Evolutionary conservation across 2,888 invertebrate species (phyloP).

Genomic region (Bellardia bayeri): DNA sequence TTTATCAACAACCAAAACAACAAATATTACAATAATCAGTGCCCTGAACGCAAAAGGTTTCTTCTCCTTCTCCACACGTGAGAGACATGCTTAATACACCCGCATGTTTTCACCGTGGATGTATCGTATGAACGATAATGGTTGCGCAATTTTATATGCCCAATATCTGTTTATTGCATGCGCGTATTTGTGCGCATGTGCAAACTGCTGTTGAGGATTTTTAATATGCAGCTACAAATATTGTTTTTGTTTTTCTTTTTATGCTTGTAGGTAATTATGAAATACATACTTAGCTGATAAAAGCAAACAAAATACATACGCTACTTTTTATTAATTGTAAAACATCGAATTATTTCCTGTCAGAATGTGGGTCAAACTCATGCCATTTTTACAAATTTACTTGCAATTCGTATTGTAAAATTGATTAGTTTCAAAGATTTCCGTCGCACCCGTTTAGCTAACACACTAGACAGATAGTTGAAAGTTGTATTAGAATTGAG

Average conservation of each 20-base stretch:
- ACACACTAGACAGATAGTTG: background rate
- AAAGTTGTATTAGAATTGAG: no score
- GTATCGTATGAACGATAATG: background rate
- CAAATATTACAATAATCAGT: conserved; percentile 19
- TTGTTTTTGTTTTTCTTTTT: background rate
- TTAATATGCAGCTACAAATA: background rate
- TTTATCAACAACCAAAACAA: conserved; percentile 26
- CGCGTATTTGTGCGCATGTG: conserved; percentile 14
- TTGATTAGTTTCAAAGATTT: background rate
- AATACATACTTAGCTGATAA: background rate
- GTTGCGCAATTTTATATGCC: conserved; percentile 35
- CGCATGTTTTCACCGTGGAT: conserved; percentile 16
- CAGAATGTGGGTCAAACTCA: conserved; percentile 65
- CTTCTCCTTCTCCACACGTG: conserved; percentile 37
- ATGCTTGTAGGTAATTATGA: background rate
- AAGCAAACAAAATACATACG: conserved; percentile 50
- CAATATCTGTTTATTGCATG: background rate
- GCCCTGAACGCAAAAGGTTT: conserved; percentile 12
- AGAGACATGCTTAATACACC: conserved; percentile 58
- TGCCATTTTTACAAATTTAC: conserved; percentile 46
- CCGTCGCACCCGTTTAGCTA: background rate
- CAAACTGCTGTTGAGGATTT: conserved; percentile 27
- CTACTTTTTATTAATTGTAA: conserved; percentile 65
- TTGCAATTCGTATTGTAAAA: background rate
- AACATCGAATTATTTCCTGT: conserved; percentile 59